Percentiles rank a stretch among this genome's conserved stretches.
phyloP scores from a whole-genome alignment of 2,888 invertebrate genomes.

The Proisotoma minuta region DNA sequence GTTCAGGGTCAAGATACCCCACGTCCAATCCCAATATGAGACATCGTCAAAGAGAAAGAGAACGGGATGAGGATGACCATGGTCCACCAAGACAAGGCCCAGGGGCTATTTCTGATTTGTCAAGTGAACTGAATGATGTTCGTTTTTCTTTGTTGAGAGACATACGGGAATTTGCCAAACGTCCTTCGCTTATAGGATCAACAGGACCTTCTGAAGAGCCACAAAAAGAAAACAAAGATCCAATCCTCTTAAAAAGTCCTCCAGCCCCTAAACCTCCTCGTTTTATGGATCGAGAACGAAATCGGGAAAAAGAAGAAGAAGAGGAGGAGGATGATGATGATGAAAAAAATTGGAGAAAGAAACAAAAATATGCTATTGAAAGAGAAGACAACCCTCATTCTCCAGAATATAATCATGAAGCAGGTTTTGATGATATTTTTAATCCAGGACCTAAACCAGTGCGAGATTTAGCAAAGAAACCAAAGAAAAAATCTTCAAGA shows the following conservation, averaged over 20 bases:
- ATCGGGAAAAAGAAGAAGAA: too few species aligned
- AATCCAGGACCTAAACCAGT: conserved; percentile 43
- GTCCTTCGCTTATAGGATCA: conserved; percentile 23
- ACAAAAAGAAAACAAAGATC: neutral
- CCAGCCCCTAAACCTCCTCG: neutral
- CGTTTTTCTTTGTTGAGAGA: conserved; percentile 44
- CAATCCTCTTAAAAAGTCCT: neutral
- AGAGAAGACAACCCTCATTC: neutral
- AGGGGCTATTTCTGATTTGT: conserved; percentile 27
- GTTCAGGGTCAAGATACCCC: conserved; percentile 1
- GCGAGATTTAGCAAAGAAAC: conserved; percentile 36
- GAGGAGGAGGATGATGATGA: neutral
- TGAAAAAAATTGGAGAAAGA: neutral
- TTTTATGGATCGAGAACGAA: too few species aligned
- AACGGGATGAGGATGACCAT: neutral
- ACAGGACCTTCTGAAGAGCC: conserved; percentile 4
- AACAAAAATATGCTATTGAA: neutral
- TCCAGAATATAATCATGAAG: conserved; percentile 11
- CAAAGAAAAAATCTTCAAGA: neutral
- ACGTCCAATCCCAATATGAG: neutral
- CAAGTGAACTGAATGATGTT: conserved; percentile 43
- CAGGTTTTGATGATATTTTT: conserved; percentile 35
- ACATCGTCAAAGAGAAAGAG: conserved; percentile 1
- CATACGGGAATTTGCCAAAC: conserved; percentile 45
- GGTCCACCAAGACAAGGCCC: too few species aligned